phyloP scores from a whole-genome alignment of 2,888 invertebrate species.

The Copidosoma aretas region DNA sequence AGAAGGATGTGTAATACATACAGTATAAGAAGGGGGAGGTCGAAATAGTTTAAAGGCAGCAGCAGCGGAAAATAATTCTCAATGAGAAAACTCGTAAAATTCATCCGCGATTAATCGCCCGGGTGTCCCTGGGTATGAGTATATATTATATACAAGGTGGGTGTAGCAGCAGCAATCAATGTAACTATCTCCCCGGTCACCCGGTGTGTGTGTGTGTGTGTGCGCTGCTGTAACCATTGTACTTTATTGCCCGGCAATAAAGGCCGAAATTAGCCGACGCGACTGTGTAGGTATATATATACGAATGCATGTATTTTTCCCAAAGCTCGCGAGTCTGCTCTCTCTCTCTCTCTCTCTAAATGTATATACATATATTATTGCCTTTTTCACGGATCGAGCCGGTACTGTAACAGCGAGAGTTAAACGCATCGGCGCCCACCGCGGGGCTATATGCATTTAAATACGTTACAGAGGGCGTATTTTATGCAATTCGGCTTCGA shows the following conservation, averaged over 20 bases:
- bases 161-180: not conserved
- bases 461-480: too few species aligned
- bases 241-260: constrained; percentile 20
- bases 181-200: not conserved
- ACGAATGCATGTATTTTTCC: constrained; percentile 3
- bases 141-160: not conserved
- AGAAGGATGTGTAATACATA: too few species aligned
- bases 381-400: not conserved
- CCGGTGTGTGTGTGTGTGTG: not conserved
- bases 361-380: not conserved
- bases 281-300: too few species aligned
- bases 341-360: not conserved
- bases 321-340: constrained; percentile 1
- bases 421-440: too few species aligned
- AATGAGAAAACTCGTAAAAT: constrained; percentile 15
- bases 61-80: constrained; percentile 14
- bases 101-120: constrained; percentile 20
- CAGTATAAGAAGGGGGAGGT: too few species aligned
- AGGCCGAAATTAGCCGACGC: constrained; percentile 22
- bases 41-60: constrained; percentile 6
- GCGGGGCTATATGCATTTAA: too few species aligned
- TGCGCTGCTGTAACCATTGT: not conserved
- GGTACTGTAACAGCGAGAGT: too few species aligned
- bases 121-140: not conserved
- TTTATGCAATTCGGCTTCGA: too few species aligned